A percentile compares a stretch with the other conserved stretches of the same genome.
Conservation (phyloP, 2,888 invertebrate genomes). For the Tiliacea aurago region DNA sequence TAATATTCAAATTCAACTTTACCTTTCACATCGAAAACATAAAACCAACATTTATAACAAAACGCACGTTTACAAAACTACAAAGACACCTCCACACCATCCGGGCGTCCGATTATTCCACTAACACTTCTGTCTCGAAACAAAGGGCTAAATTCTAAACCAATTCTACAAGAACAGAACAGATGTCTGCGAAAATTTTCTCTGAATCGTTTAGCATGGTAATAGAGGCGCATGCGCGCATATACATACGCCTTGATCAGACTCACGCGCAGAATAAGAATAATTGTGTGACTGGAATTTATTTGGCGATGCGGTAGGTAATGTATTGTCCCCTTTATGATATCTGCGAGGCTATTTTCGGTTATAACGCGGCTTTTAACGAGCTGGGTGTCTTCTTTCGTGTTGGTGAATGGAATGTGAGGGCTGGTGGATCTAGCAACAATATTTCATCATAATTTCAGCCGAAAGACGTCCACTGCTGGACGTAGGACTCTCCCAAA, state of each 20-base stretch:
- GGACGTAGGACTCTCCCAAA: no score
- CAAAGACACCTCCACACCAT: slow-evolving; percentile 26
- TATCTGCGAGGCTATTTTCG: slow-evolving; percentile 46
- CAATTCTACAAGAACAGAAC: slow-evolving; percentile 47
- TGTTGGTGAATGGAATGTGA: background rate
- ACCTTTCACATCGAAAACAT: background rate
- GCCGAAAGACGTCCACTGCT: no score
- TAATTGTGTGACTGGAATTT: slow-evolving; percentile 76
- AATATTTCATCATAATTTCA: background rate
- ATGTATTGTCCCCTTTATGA: slow-evolving; percentile 54
- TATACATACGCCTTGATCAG: slow-evolving; percentile 76
- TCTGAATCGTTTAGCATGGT: slow-evolving; percentile 82
- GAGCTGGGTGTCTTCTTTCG: slow-evolving; percentile 15
- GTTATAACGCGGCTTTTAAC: slow-evolving; percentile 29
- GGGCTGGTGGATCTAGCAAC: background rate
- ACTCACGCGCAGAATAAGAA: slow-evolving; percentile 68
- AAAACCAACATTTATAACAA: slow-evolving; percentile 19
- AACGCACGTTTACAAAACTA: slow-evolving; percentile 28
- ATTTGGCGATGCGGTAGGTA: slow-evolving; percentile 77
- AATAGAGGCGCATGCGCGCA: slow-evolving; percentile 75
- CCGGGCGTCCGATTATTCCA: slow-evolving; percentile 39
- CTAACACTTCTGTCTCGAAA: slow-evolving; percentile 19
- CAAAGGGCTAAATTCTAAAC: slow-evolving; percentile 51
- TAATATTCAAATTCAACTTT: slow-evolving; percentile 21
- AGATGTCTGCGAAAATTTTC: slow-evolving; percentile 78